Percentiles rank a stretch among this genome's conserved stretches.
phyloP scores from a whole-genome alignment of 2,888 invertebrate genomes.

The Ganaspis brasiliensis region DNA sequence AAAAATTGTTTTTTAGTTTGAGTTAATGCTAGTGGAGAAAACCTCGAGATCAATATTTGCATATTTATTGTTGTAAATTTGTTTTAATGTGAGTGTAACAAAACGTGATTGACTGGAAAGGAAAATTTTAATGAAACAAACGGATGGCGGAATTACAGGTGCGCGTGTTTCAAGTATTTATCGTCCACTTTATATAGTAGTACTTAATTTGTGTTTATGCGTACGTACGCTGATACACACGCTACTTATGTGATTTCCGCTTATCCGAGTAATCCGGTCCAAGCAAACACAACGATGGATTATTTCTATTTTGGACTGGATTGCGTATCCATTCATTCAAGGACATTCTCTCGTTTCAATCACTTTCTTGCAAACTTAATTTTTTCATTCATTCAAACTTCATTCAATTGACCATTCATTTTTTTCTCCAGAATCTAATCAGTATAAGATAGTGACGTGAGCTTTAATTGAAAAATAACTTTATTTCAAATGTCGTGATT shows the following conservation, averaged over 20 bases:
- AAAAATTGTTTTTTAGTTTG: too few relatives aligned
- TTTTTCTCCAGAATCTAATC: constrained; percentile 23
- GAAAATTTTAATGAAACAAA: neutral
- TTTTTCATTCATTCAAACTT: constrained; percentile 35
- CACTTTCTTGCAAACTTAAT: constrained; percentile 36
- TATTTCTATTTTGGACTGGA: constrained; percentile 33
- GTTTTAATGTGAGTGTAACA: neutral
- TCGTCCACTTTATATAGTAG: constrained; percentile 23
- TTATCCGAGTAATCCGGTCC: constrained; percentile 30
- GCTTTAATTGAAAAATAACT: constrained; percentile 29
- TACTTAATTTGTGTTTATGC: constrained; percentile 5
- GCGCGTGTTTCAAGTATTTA: constrained; percentile 33
- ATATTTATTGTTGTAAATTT: neutral
- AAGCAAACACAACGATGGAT: constrained; percentile 33
- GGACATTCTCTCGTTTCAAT: constrained; percentile 25
- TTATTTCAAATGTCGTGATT: neutral
- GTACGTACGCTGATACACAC: constrained; percentile 10
- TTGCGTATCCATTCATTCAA: constrained; percentile 41
- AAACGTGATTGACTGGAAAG: constrained; percentile 1
- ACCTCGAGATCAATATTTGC: too few relatives aligned
- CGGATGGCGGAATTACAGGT: constrained; percentile 27
- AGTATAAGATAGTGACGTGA: neutral
- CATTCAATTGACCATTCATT: constrained; percentile 16
- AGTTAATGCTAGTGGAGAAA: too few relatives aligned
- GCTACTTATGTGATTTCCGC: constrained; percentile 36